Percentiles rank a stretch among this genome's conserved stretches.
phyloP scores from a whole-genome alignment of 2,797 vertebrate species.

The Zalophus californianus region DNA sequence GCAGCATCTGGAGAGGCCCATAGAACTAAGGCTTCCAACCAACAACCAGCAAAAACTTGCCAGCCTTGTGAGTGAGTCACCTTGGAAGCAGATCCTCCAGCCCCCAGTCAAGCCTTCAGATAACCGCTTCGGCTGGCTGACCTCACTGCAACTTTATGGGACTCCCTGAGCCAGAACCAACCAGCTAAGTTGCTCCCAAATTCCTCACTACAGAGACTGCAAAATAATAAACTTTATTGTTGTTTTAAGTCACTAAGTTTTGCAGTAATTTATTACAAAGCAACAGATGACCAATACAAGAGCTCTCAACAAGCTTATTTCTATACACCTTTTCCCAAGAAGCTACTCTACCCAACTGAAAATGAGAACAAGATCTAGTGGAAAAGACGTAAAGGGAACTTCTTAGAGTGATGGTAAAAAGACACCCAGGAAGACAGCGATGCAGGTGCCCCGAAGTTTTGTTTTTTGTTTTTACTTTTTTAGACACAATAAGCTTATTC shows the following conservation, averaged over 20 bases:
- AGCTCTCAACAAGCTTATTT: neutral
- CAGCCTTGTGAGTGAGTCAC: neutral
- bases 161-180: neutral
- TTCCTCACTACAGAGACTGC: neutral
- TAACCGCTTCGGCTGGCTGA: neutral
- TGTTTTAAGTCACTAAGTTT: neutral
- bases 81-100: neutral
- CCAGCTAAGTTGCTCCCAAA: neutral
- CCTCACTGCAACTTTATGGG: neutral
- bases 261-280: conserved; percentile 33
- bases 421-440: neutral
- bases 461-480: no score
- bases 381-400: neutral
- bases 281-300: neutral
- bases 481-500: no score
- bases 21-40: neutral
- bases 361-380: neutral
- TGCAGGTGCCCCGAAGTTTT: no score
- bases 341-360: neutral
- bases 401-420: neutral
- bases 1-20: neutral
- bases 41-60: neutral
- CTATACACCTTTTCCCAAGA: neutral
- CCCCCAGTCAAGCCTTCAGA: neutral
- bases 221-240: conserved; percentile 2